Base-by-base conservation (phyloP, 1,140 invertebrate species). In the Alviniconcha marisindica region DNA sequence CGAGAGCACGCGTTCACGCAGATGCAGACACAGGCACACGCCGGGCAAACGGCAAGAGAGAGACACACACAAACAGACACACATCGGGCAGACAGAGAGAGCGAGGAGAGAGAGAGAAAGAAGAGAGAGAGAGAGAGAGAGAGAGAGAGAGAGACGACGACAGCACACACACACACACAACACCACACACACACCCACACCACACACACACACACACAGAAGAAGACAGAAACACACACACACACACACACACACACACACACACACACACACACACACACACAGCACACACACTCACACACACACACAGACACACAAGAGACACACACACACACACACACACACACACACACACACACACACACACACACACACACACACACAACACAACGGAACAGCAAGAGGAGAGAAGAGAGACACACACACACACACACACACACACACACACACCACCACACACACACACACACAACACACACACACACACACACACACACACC, bases 221-320 rank as follows among this genome's bases (percentile, higher is more conserved):
- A 7, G 4, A 7, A 14, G 10, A 14, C 56, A 60, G 10, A 60
- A 7, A 60, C 56, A 60, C 56, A 60, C 56, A 60, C 56, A 60
- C 56, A 60, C 56, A 60, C 56, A 60, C 10, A n/a, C 56, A 60
- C 56, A 60, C 56, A 60, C 56, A 60, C 56, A 60, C 56, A 60
- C 56, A 14, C 10, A 60, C 56, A 60, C 56, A 60, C 56, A 14
- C 10, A 60, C 56, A 60, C 24, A 60, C 24, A 14, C 10, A 60
- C 56, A 60, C 56, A 60, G n/a, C 56, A 60, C 56, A 14, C 10
- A 60, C 56, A 14, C 10, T 12, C 56, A 60, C 56, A 60, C 56
- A 60, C 56, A 60, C 56, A 60, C 56, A 60, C 18, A 60, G 10
- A 24, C 10, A 60, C n/a, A 24, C 15, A 60, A n/a, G n/a, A n/a